A percentile compares a stretch with the other conserved stretches of the same genome.
Evolutionary conservation across 2,113 vertebrate genomes (phyloP).

Genomic region (Myanophis thanlyinensis): DNA sequence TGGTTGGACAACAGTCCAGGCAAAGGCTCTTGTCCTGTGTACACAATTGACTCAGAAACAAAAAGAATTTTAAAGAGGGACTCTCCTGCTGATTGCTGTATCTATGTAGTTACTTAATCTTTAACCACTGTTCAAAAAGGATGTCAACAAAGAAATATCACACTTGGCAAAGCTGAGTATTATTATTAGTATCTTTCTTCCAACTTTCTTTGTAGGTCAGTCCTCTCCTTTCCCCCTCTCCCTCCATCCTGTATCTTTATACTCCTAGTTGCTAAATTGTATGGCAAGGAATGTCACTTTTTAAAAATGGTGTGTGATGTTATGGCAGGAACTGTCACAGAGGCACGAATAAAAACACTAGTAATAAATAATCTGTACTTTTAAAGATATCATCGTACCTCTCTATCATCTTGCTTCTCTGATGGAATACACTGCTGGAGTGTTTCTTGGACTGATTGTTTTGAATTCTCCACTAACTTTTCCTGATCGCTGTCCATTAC

Average conservation of each 20-base stretch:
- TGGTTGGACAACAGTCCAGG: background rate
- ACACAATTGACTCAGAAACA: background rate
- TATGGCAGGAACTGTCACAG: background rate
- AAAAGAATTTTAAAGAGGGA: background rate
- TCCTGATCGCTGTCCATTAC: constrained; percentile 38
- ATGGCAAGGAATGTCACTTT: background rate
- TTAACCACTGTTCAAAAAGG: background rate
- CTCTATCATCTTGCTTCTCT: constrained; percentile 61
- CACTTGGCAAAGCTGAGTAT: background rate
- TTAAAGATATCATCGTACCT: constrained; percentile 49
- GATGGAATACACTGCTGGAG: constrained; percentile 17
- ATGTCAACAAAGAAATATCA: background rate
- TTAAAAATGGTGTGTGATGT: background rate
- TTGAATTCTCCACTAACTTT: constrained; percentile 15
- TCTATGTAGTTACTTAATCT: background rate
- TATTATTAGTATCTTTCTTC: background rate
- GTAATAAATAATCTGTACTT: background rate
- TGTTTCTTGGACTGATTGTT: background rate
- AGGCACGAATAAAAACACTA: background rate
- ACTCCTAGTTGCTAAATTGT: background rate
- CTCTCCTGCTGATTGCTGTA: background rate
- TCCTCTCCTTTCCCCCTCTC: background rate
- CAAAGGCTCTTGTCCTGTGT: background rate
- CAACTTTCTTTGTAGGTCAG: background rate
- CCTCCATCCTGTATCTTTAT: background rate